Conservation (phyloP, 1,140 invertebrate species). For the Drosophila tsacasi region DNA sequence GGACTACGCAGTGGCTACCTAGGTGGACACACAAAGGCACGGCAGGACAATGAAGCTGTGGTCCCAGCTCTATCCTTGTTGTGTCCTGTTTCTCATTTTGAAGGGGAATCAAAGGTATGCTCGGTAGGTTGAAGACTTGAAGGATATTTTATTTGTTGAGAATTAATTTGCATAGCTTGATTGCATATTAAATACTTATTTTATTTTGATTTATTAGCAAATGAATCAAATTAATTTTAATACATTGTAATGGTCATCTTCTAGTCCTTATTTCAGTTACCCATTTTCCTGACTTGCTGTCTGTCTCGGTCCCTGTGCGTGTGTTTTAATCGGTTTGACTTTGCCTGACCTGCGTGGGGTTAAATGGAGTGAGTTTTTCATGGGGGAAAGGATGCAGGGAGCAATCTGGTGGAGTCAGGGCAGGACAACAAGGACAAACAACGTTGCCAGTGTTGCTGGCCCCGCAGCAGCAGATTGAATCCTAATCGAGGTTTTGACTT, state of each 20-base stretch:
- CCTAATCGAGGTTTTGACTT: slow-evolving; percentile 83
- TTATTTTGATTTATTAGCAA: neutral
- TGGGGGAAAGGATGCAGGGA: slow-evolving; percentile 1
- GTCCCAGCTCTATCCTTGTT: neutral
- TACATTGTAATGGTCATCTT: neutral
- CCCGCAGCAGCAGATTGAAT: slow-evolving; percentile 78
- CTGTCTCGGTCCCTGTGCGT: slow-evolving; percentile 45
- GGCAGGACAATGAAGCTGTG: slow-evolving; percentile 34
- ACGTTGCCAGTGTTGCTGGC: slow-evolving; percentile 49
- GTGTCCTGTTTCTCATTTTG: neutral
- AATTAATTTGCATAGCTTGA: neutral
- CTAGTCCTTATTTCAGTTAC: neutral
- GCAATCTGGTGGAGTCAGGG: neutral
- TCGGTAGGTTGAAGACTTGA: neutral
- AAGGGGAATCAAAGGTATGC: neutral
- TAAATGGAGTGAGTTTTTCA: slow-evolving; percentile 15
- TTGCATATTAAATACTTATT: no score
- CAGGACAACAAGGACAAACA: slow-evolving; percentile 61
- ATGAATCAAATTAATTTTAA: neutral
- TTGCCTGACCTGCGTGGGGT: slow-evolving; percentile 67
- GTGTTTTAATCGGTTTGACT: slow-evolving; percentile 79
- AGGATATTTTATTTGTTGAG: neutral
- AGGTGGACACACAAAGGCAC: slow-evolving; percentile 57
- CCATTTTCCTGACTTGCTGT: neutral
- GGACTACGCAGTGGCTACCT: slow-evolving; percentile 46